These are phyloP conservation scores for Phalangium opilio DNA, from an alignment of 2,888 invertebrate species.

Conservation along the genomic window DNA sequence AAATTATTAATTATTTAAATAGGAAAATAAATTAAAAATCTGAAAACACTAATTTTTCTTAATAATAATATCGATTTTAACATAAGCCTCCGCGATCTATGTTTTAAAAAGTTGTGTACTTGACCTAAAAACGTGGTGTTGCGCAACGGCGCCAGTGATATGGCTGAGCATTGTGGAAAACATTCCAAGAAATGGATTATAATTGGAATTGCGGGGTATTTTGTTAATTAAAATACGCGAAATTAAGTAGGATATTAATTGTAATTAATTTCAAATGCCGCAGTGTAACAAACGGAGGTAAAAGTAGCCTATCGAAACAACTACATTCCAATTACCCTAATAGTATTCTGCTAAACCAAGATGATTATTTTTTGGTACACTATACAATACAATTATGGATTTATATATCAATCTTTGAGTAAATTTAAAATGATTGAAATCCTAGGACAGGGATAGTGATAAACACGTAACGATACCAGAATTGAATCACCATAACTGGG, in stretches of 20 bases:
- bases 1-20: too few relatives aligned
- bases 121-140: too few relatives aligned
- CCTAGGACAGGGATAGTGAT: slow-evolving; percentile 8
- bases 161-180: too few relatives aligned
- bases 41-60: too few relatives aligned
- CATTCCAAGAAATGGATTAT: too few relatives aligned
- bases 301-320: slow-evolving; percentile 51
- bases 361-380: slow-evolving; percentile 47
- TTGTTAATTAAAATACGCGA: background rate
- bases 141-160: too few relatives aligned
- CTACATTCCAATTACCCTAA: slow-evolving; percentile 36
- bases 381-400: too few relatives aligned
- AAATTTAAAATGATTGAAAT: slow-evolving; percentile 10
- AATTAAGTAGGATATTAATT: background rate
- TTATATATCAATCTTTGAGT: too few relatives aligned
- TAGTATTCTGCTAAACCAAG: slow-evolving; percentile 46
- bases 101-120: too few relatives aligned
- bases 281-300: slow-evolving; percentile 70
- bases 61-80: too few relatives aligned
- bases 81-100: too few relatives aligned
- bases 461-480: slow-evolving; percentile 10
- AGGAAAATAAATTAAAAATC: too few relatives aligned
- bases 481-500: slow-evolving; percentile 21
- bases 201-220: background rate
- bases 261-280: slow-evolving; percentile 23